A percentile compares a stretch with the other conserved stretches of the same genome.
phyloP scores from a whole-genome alignment of 2,113 vertebrate species.

The Steatornis caripensis region DNA sequence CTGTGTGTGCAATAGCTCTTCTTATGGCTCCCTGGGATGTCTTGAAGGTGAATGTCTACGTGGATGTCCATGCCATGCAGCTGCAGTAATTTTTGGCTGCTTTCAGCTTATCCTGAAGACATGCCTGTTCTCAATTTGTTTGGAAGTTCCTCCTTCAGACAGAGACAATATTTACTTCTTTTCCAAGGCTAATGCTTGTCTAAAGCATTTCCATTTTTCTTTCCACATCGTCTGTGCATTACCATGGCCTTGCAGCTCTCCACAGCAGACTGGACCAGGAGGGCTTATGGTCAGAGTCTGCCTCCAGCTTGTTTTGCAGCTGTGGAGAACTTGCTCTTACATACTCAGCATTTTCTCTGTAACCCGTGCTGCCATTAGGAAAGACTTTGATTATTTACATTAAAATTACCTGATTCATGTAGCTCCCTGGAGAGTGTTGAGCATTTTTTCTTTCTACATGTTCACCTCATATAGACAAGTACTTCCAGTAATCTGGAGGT shows the following conservation, averaged over 20 bases:
- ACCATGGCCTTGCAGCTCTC: neutral
- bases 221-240: rapidly evolving
- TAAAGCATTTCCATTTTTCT: neutral
- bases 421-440: neutral
- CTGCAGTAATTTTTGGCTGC: neutral
- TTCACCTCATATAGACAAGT: neutral
- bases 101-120: neutral
- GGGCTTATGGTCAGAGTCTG: neutral
- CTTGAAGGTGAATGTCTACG: neutral
- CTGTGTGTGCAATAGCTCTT: neutral
- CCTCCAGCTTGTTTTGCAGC: neutral
- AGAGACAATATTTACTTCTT: neutral
- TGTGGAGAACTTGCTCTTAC: neutral
- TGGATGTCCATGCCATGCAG: neutral
- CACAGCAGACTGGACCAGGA: neutral
- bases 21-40: neutral
- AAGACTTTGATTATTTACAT: neutral
- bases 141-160: neutral
- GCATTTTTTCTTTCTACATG: neutral
- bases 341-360: neutral
- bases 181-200: neutral
- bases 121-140: neutral
- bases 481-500: neutral
- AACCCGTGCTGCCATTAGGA: neutral
- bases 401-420: neutral